These are phyloP conservation scores for Ophioninae sp. DNA, from an alignment of 2,888 invertebrate genomes.

Conservation along the genomic window DNA sequence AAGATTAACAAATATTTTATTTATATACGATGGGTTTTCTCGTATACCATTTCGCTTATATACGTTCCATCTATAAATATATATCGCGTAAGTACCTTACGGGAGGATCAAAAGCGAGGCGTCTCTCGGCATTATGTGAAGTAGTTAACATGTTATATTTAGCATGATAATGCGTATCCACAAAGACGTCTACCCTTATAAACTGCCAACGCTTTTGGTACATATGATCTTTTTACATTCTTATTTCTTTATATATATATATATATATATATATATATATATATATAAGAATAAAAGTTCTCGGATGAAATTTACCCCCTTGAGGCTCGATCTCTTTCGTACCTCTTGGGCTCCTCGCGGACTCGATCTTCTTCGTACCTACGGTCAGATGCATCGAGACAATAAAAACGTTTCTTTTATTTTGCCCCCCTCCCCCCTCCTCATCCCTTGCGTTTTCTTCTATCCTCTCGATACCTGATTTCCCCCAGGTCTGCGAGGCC, in stretches of 20 bases:
- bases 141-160: constrained; percentile 84
- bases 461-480: constrained; percentile 61
- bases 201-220: constrained; percentile 78
- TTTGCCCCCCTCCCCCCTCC: constrained; percentile 68
- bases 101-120: constrained; percentile 61
- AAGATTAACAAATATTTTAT: neutral
- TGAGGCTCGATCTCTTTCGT: constrained; percentile 40
- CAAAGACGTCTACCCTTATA: constrained; percentile 79
- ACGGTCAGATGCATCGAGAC: constrained; percentile 81
- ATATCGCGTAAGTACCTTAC: constrained; percentile 47
- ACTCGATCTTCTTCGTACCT: constrained; percentile 71
- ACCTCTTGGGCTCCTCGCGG: constrained; percentile 52
- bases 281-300: constrained; percentile 23
- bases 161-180: constrained; percentile 81
- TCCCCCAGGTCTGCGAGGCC: constrained; percentile 58
- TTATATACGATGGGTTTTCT: neutral
- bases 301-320: constrained; percentile 60
- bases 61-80: constrained; percentile 11
- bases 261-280: constrained; percentile 1
- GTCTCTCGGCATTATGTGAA: constrained; percentile 83
- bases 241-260: constrained; percentile 48
- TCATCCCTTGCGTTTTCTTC: constrained; percentile 69
- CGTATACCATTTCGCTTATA: neutral
- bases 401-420: constrained; percentile 70
- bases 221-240: constrained; percentile 61